Evolutionary conservation across 92 coral and sea anemone species (phyloP).

Genomic region (Galaxea fascicularis): DNA sequence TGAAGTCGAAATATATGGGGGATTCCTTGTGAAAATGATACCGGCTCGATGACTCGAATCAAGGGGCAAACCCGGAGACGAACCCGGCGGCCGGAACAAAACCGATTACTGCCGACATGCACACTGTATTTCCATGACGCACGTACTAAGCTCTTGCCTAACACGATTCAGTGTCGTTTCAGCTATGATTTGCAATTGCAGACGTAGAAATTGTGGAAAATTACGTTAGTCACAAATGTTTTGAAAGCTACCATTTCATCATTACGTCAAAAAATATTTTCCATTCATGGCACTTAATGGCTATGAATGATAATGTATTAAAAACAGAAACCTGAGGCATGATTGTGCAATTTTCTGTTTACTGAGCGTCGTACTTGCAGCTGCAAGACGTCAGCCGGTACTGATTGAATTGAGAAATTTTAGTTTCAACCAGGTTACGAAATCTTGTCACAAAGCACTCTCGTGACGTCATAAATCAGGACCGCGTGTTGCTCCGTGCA

Average conservation of each 20-base stretch:
- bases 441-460: neutral
- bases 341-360: neutral
- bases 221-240: neutral
- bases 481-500: neutral
- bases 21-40: constrained; percentile 12
- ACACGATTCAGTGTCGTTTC: constrained; percentile 12
- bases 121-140: neutral
- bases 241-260: neutral
- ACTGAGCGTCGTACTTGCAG: neutral
- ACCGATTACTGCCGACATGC: neutral
- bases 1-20: neutral
- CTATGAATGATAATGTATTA: neutral
- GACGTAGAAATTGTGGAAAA: no score
- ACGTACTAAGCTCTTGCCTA: no score
- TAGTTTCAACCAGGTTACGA: neutral
- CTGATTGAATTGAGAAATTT: neutral
- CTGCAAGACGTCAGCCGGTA: constrained; percentile 9
- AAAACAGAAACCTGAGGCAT: neutral
- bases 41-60: neutral
- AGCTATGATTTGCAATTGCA: neutral
- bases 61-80: neutral
- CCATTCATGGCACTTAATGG: no score
- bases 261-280: neutral
- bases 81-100: neutral
- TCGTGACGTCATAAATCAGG: neutral